These are phyloP conservation scores for Hoplostethus mediterraneus DNA, from an alignment of 2,797 vertebrate species.

Conservation along the genomic window DNA sequence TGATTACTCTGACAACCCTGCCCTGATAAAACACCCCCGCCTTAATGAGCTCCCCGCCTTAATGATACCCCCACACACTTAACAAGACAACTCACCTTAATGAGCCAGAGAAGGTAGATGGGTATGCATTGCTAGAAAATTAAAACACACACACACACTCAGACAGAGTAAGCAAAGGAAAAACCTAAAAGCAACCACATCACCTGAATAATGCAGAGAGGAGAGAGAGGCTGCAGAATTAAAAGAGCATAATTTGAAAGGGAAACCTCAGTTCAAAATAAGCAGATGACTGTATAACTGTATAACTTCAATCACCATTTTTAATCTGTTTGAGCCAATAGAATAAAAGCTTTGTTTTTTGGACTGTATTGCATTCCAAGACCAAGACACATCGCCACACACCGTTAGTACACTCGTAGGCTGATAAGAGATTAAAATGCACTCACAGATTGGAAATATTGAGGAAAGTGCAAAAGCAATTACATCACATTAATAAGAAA, in stretches of 20 bases:
- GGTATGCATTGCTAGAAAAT: slow-evolving; percentile 19
- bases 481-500: slow-evolving; percentile 30
- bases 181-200: slow-evolving; percentile 18
- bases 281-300: slow-evolving; percentile 8
- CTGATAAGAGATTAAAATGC: slow-evolving; percentile 53
- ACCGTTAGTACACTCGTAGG: slow-evolving; percentile 42
- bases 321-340: slow-evolving; percentile 6
- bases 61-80: slow-evolving; percentile 34
- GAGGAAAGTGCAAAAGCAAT: slow-evolving; percentile 54
- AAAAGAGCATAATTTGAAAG: background rate
- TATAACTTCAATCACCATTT: slow-evolving; percentile 34
- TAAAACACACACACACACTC: background rate
- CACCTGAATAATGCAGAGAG: slow-evolving; percentile 7
- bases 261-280: slow-evolving; percentile 11
- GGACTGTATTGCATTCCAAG: background rate
- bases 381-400: slow-evolving; percentile 38
- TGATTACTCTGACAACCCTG: slow-evolving; percentile 35
- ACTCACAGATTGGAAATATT: slow-evolving; percentile 41
- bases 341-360: background rate
- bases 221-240: background rate
- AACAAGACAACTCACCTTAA: slow-evolving; percentile 52
- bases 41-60: slow-evolving; percentile 40
- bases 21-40: slow-evolving; percentile 40
- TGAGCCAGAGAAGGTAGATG: slow-evolving; percentile 18
- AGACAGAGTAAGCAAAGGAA: slow-evolving; percentile 12